These are phyloP conservation scores for Parnassius smintheus DNA, from an alignment of 2,888 invertebrate genomes.

Conservation along the genomic window DNA sequence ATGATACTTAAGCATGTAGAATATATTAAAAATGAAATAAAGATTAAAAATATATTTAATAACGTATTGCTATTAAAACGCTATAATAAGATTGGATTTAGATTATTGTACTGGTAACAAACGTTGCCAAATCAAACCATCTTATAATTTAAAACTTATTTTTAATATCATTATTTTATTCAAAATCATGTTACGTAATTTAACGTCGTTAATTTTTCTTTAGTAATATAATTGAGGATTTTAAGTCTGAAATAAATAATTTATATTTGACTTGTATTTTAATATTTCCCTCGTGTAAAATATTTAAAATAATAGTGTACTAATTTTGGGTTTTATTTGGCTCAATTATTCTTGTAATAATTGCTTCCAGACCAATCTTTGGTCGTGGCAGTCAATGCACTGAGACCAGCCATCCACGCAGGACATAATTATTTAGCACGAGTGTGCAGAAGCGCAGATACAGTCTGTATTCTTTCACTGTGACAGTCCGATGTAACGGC, in stretches of 20 bases:
- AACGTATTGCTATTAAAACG: neutral
- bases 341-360: too few species aligned
- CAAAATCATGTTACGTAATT: neutral
- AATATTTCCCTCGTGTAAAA: neutral
- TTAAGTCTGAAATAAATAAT: slow-evolving; percentile 4
- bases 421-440: too few species aligned
- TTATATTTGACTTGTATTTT: neutral
- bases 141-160: neutral
- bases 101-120: neutral
- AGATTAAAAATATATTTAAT: neutral
- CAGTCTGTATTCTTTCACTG: too few species aligned
- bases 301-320: too few species aligned
- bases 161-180: slow-evolving; percentile 4
- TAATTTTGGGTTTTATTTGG: too few species aligned
- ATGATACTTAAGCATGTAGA: neutral
- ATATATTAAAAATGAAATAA: slow-evolving; percentile 1
- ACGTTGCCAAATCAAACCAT: slow-evolving; percentile 1
- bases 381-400: too few species aligned
- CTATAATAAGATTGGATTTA: neutral
- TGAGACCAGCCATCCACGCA: too few species aligned
- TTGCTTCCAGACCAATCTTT: too few species aligned
- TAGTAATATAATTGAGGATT: neutral
- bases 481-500: too few species aligned
- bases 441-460: too few species aligned
- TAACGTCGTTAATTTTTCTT: neutral